Evolutionary conservation across 64 coral and sea anemone genomes (phyloP).

Genomic region (Platygyra sinensis): DNA sequence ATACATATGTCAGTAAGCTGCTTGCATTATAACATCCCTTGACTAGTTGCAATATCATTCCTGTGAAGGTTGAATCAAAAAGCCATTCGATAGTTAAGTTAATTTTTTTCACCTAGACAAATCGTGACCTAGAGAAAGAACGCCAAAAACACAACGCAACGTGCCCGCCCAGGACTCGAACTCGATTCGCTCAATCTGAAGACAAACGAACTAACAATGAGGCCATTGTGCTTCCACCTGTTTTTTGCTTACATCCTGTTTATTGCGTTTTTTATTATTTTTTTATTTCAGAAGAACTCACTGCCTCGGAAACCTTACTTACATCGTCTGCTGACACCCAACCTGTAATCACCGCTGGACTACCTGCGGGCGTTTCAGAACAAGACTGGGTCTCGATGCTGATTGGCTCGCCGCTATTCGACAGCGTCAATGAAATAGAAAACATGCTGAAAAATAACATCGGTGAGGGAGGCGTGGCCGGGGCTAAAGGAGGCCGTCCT

Average conservation of each 20-base stretch:
- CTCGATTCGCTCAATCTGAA: too few relatives aligned
- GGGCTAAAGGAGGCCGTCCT: slow-evolving; percentile 72
- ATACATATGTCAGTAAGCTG: too few relatives aligned
- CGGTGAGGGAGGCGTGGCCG: slow-evolving; percentile 84
- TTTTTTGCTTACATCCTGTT: neutral
- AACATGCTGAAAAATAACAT: slow-evolving; percentile 83
- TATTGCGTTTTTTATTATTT: neutral
- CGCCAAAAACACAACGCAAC: too few relatives aligned
- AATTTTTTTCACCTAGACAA: too few relatives aligned
- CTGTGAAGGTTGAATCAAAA: too few relatives aligned
- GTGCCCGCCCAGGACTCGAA: too few relatives aligned
- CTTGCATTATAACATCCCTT: too few relatives aligned
- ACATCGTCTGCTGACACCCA: slow-evolving; percentile 33
- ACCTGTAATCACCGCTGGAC: slow-evolving; percentile 51
- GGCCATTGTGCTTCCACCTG: neutral
- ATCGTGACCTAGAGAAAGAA: too few relatives aligned
- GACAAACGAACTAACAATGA: too few relatives aligned
- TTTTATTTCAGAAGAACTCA: neutral
- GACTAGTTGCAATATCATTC: too few relatives aligned
- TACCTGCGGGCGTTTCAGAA: slow-evolving; percentile 83
- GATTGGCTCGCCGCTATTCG: slow-evolving; percentile 91
- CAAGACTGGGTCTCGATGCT: slow-evolving; percentile 93
- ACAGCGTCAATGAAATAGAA: slow-evolving; percentile 95
- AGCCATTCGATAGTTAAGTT: too few relatives aligned
- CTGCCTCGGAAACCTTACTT: neutral